Percentiles rank a stretch among this genome's conserved stretches.
These are phyloP conservation scores for Hypanus sabinus DNA, from an alignment of 2,113 vertebrate genomes.

Conservation along the genomic window DNA sequence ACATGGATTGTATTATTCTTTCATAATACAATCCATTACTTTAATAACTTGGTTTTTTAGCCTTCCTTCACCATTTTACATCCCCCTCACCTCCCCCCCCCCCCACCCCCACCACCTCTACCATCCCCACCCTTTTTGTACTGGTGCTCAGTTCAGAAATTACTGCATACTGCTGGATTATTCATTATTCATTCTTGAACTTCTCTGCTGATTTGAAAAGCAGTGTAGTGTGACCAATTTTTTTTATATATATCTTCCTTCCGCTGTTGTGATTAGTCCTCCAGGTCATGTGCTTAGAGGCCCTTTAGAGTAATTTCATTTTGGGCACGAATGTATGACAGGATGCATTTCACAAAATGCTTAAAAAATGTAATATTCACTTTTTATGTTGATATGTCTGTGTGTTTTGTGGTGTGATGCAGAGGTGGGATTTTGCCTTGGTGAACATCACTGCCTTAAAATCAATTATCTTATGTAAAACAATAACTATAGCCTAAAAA, in stretches of 20 bases:
- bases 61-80: not conserved
- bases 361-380: not conserved
- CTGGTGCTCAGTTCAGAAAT: not conserved
- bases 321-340: not conserved
- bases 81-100: no score
- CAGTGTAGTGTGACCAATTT: slow-evolving; percentile 30
- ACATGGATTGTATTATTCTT: not conserved
- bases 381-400: not conserved
- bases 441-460: not conserved
- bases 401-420: not conserved
- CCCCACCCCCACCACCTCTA: not conserved
- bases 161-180: slow-evolving; percentile 24
- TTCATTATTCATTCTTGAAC: slow-evolving; percentile 34
- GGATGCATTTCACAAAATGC: not conserved
- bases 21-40: not conserved
- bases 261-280: slow-evolving; percentile 28
- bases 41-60: not conserved
- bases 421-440: not conserved
- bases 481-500: not conserved
- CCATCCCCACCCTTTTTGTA: not conserved
- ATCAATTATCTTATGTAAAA: not conserved
- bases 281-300: slow-evolving; percentile 26
- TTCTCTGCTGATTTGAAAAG: slow-evolving; percentile 35
- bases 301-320: not conserved
- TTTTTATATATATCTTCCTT: slow-evolving; percentile 7